Conservation (phyloP, 2,888 invertebrate species). For the Philereme transversata region DNA sequence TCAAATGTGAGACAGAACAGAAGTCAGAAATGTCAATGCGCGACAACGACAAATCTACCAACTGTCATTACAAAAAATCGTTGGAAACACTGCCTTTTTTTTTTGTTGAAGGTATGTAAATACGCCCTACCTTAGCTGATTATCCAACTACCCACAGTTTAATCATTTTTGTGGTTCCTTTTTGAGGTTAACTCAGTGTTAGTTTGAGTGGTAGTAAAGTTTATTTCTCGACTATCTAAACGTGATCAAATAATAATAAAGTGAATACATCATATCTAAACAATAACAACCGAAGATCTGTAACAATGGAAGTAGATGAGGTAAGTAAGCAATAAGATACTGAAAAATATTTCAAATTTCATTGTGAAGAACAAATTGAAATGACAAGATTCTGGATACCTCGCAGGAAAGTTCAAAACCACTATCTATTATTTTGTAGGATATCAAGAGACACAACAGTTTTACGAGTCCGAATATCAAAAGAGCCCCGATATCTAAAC, state of each 20-base stretch:
- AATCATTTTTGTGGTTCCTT: too few species aligned
- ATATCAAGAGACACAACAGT: constrained; percentile 67
- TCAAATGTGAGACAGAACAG: too few species aligned
- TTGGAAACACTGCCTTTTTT: too few species aligned
- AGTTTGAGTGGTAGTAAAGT: background rate
- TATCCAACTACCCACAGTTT: background rate
- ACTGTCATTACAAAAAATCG: background rate
- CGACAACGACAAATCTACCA: too few species aligned
- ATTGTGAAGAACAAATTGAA: too few species aligned
- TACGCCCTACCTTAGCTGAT: too few species aligned
- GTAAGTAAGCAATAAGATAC: constrained; percentile 18
- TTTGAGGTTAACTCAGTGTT: too few species aligned
- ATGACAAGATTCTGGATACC: too few species aligned
- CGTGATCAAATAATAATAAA: background rate
- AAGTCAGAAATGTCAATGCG: too few species aligned
- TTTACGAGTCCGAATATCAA: constrained; percentile 63
- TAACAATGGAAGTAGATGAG: constrained; percentile 38
- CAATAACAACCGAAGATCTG: background rate
- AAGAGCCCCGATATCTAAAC: constrained; percentile 57
- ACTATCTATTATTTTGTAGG: constrained; percentile 44
- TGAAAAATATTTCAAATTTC: too few species aligned
- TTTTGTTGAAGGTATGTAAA: too few species aligned
- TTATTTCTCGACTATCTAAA: background rate
- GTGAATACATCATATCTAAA: background rate
- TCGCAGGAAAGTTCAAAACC: background rate